Conservation (phyloP, 2,888 invertebrate species). For the Patella caerulea region DNA sequence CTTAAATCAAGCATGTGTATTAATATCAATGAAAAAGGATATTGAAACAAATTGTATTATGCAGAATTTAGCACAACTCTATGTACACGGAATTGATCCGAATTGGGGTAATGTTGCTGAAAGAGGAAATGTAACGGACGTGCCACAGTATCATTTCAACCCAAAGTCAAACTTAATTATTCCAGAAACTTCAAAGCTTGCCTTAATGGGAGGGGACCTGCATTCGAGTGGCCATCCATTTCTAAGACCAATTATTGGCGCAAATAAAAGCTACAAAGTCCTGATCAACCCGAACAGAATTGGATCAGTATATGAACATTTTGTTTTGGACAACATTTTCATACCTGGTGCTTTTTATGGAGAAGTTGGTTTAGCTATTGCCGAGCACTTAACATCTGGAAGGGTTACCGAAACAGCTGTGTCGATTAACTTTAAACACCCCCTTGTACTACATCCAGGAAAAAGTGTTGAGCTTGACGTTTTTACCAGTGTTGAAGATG, state of each 20-base stretch:
- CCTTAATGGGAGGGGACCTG: slow-evolving; percentile 24
- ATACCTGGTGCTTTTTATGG: slow-evolving; percentile 45
- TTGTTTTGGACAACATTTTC: slow-evolving; percentile 28
- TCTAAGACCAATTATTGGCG: slow-evolving; percentile 17
- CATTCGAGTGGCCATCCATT: slow-evolving; percentile 19
- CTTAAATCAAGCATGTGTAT: slow-evolving; percentile 21
- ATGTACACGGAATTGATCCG: slow-evolving; percentile 33
- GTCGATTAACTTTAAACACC: neutral
- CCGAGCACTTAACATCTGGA: neutral
- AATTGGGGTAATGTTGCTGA: slow-evolving; percentile 35
- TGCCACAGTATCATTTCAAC: slow-evolving; percentile 44
- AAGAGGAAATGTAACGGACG: slow-evolving; percentile 24
- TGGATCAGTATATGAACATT: slow-evolving; percentile 45
- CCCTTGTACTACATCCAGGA: neutral
- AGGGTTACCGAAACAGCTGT: neutral
- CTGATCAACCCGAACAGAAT: slow-evolving; percentile 32
- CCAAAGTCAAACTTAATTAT: slow-evolving; percentile 31
- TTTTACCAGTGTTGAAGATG: neutral
- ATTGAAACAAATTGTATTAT: slow-evolving; percentile 32
- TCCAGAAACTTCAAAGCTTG: slow-evolving; percentile 27
- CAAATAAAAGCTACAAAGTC: slow-evolving; percentile 17
- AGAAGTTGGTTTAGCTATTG: slow-evolving; percentile 41
- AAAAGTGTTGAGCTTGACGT: neutral
- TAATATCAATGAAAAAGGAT: slow-evolving; percentile 37
- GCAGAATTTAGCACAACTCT: slow-evolving; percentile 28